phyloP scores from a whole-genome alignment of 1,140 invertebrate species.

The Hormaphis cornu region DNA sequence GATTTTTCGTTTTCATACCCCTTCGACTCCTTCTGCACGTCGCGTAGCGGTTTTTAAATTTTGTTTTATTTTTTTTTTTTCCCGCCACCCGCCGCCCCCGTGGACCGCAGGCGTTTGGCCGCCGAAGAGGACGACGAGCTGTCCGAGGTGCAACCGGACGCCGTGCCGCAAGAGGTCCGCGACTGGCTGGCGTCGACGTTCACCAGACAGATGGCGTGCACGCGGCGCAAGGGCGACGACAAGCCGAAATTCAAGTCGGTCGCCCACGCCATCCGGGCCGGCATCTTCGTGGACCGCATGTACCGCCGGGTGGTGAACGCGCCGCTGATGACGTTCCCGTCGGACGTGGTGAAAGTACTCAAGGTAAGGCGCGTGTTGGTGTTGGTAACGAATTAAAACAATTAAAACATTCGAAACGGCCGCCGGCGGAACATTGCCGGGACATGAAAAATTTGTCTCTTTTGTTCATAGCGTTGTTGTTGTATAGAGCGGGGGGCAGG shows the following conservation, averaged over 20 bases:
- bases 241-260: constrained; percentile 86
- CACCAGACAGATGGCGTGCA: constrained; percentile 74
- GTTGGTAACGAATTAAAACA: no score
- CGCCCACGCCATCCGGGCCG: constrained; percentile 93
- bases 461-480: no score
- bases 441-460: no score
- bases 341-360: constrained; percentile 73
- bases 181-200: constrained; percentile 98
- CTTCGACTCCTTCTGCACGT: no score
- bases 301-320: constrained; percentile 80
- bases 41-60: no score
- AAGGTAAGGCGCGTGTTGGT: no score
- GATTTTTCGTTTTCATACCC: no score
- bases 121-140: constrained; percentile 88
- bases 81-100: no score
- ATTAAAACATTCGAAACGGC: no score
- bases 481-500: no score
- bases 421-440: no score
- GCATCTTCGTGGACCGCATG: constrained; percentile 94
- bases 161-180: constrained; percentile 86
- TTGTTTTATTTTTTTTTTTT: no score
- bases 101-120: constrained; percentile 53
- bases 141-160: constrained; percentile 89
- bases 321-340: constrained; percentile 78
- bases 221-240: constrained; percentile 62